Evolutionary conservation across 1,140 invertebrate species (phyloP), one percentile per base, ranked within the genome.

Genomic region (Ips typographus): DNA sequence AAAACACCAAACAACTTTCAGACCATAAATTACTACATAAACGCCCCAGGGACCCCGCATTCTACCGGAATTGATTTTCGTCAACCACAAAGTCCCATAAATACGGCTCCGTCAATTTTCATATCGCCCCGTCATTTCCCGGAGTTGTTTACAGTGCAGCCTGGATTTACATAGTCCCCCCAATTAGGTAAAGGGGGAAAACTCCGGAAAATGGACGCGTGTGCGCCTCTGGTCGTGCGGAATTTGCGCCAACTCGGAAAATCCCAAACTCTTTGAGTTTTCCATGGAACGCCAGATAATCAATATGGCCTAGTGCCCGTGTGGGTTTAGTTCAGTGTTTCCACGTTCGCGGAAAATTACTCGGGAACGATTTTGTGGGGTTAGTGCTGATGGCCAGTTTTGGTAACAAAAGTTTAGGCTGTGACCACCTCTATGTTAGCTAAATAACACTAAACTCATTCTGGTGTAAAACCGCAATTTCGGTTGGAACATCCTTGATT

Each of bases 161-260:
- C 0, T 0, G 22, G 22, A 22, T 22, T 22, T 22, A 22, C 22
- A 22, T 22, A 22, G 41, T 37, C 38, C 4, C 42, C 41, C 40
- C 5, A 42, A 42, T 44, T 44, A 8, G 22, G 40, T 22, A 22
- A 22, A 22, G 36, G 68, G 80, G 22, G 40, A 60, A 39, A 68
- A 77, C 4, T 80, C 67, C 81, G 39, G 44, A 60, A 39, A 77
- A 8, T 80, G 73, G 2, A 4, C 41, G 61, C 51, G 63, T 43
- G 52, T 65, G 63, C 63, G 63, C 63, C 36, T 55, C n/a, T 22
- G 36, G 7, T 3, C 40, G 40, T 36, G 40, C 40, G 40, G 63
- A 65, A 65, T 56, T 65, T 65, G 63, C 63, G 63, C 63, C 51
- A 65, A 41, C 63, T 39, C 63, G 40, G 63, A 2, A 56, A 55